A percentile compares a stretch with the other conserved stretches of the same genome.
Evolutionary conservation across 2,113 vertebrate species (phyloP).

Genomic region (Epinephelus moara): DNA sequence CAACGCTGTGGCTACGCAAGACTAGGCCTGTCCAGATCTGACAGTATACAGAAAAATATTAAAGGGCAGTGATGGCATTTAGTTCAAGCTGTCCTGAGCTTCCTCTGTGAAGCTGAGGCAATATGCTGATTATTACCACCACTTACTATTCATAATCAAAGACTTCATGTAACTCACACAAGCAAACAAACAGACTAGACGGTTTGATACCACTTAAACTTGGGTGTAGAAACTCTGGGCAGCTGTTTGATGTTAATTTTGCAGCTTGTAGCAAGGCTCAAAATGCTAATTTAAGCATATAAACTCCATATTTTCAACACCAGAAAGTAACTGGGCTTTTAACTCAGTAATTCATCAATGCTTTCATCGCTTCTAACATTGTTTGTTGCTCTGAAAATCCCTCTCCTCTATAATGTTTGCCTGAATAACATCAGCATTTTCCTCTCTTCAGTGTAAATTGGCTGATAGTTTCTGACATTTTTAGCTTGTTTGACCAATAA

Average conservation of each 20-base stretch:
- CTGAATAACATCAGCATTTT: background rate
- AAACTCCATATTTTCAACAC: background rate
- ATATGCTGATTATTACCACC: background rate
- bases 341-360: background rate
- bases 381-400: background rate
- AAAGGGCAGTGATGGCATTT: slow-evolving; percentile 3
- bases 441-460: background rate
- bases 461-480: background rate
- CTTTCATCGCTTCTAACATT: background rate
- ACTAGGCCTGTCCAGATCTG: too few species aligned
- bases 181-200: background rate
- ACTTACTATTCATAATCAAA: background rate
- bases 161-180: background rate
- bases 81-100: background rate
- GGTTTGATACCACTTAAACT: background rate
- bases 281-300: background rate
- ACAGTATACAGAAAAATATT: background rate
- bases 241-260: background rate
- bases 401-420: background rate
- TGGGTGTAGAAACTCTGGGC: too few species aligned
- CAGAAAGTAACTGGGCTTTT: background rate
- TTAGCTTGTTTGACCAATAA: background rate
- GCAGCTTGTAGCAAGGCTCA: background rate
- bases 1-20: too few species aligned
- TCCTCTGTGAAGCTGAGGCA: background rate